These are phyloP conservation scores for Tenthredo scrophulariae DNA, from an alignment of 2,888 invertebrate species.

Conservation along the genomic window DNA sequence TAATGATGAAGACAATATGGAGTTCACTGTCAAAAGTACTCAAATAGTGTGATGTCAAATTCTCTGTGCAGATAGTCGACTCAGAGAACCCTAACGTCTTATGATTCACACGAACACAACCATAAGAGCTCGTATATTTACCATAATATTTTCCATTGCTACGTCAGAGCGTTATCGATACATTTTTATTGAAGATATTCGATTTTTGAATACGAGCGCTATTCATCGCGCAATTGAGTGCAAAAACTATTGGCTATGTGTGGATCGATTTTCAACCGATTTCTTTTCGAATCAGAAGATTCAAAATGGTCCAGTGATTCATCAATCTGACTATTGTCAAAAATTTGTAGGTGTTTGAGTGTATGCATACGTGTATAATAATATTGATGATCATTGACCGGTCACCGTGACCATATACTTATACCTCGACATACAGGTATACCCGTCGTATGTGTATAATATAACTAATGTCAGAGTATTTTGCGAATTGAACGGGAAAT, in stretches of 20 bases:
- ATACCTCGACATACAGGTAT: not conserved
- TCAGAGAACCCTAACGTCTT: too few relatives aligned
- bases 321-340: not conserved
- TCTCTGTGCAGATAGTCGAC: not conserved
- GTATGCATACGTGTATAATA: not conserved
- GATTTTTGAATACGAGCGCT: too few relatives aligned
- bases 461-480: not conserved
- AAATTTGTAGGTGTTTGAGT: not conserved
- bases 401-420: not conserved
- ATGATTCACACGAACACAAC: too few relatives aligned
- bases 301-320: not conserved
- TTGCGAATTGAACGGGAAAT: conserved; percentile 33
- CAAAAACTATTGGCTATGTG: too few relatives aligned
- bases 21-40: not conserved
- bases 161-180: too few relatives aligned
- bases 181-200: too few relatives aligned
- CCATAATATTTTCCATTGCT: too few relatives aligned
- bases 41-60: not conserved
- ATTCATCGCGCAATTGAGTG: too few relatives aligned
- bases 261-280: not conserved
- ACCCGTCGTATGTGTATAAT: not conserved
- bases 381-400: not conserved
- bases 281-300: not conserved
- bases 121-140: too few relatives aligned
- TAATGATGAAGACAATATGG: not conserved